Evolutionary conservation across 2,888 invertebrate genomes (phyloP), one percentile per base, ranked within the genome.

Genomic region (Pilophorus perplexus): DNA sequence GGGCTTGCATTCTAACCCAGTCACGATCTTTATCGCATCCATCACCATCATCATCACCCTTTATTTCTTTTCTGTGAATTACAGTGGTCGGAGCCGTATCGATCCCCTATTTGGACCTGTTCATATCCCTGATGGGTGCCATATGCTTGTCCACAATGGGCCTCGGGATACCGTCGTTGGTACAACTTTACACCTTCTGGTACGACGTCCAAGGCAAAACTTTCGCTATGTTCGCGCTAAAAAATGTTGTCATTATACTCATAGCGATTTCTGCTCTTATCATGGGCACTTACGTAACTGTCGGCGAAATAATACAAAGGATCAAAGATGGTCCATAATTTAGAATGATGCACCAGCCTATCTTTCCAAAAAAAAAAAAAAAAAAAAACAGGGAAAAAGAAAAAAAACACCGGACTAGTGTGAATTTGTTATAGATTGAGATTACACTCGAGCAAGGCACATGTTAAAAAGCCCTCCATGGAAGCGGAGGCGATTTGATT

Each of bases 31-130:
- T n/a, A n/a, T n/a, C n/a, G n/a, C n/a, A n/a, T n/a, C n/a, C n/a
- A n/a, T n/a, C n/a, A n/a, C n/a, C n/a, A n/a, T n/a, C n/a, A n/a
- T n/a, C n/a, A n/a, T n/a, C n/a, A n/a, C n/a, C n/a, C n/a, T n/a
- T n/a, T n/a, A n/a, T n/a, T n/a, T n/a, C n/a, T n/a, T n/a, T n/a
- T n/a, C n/a, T n/a, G n/a, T n/a, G n/a, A n/a, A 1, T 46, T 23
- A 1, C 46, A 46, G 46, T 46, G 10, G 46, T 46, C n/a, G 23
- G 23, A 3, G 46, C 46, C 6, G 23, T 23, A n/a, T n/a, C 46
- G 23, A 46, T 46, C 12, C 46, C 46, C 14, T 25, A 46, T 22
- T 14, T 46, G 46, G 25, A 46, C 12, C 46, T 46, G 12, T 46
- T 46, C 46, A 46, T 46, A 12, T 22, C 46, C 14, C 46, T 46